phyloP scores from a whole-genome alignment of 2,888 invertebrate species.

The Hartigia nigra region DNA sequence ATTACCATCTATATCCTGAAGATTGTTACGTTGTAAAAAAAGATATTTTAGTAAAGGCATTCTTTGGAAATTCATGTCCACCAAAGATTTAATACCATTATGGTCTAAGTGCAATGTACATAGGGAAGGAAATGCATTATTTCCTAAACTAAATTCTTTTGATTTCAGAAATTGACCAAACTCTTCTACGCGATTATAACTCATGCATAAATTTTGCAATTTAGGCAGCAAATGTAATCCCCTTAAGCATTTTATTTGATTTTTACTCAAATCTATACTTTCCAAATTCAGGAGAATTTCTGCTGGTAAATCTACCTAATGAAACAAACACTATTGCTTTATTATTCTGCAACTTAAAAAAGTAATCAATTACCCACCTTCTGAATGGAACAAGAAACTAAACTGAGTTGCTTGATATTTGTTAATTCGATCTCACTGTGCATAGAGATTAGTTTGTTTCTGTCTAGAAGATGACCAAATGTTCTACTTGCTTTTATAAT shows the following conservation, averaged over 20 bases:
- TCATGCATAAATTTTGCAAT: slow-evolving; percentile 39
- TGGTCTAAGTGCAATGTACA: slow-evolving; percentile 39
- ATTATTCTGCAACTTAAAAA: neutral
- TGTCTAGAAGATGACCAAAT: slow-evolving; percentile 34
- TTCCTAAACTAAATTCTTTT: neutral
- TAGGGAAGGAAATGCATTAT: slow-evolving; percentile 29
- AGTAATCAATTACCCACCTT: slow-evolving; percentile 28
- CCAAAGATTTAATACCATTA: slow-evolving; percentile 34
- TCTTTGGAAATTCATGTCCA: slow-evolving; percentile 21
- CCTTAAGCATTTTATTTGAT: slow-evolving; percentile 34
- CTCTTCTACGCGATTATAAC: slow-evolving; percentile 37
- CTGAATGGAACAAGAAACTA: slow-evolving; percentile 35
- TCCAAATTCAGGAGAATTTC: slow-evolving; percentile 37
- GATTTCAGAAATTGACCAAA: slow-evolving; percentile 11
- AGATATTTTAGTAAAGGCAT: slow-evolving; percentile 37
- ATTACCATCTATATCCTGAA: slow-evolving; percentile 36
- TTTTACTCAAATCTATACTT: slow-evolving; percentile 43
- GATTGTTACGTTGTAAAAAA: slow-evolving; percentile 39
- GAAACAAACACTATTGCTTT: neutral
- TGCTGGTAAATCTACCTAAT: slow-evolving; percentile 33
- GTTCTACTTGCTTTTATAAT: slow-evolving; percentile 26
- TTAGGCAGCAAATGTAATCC: slow-evolving; percentile 34
- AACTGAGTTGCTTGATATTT: slow-evolving; percentile 35
- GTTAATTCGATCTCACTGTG: slow-evolving; percentile 23
- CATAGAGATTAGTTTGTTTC: slow-evolving; percentile 27